Evolutionary conservation across 2,888 invertebrate genomes (phyloP).

Genomic region (Gymnoscelis rufifasciata): DNA sequence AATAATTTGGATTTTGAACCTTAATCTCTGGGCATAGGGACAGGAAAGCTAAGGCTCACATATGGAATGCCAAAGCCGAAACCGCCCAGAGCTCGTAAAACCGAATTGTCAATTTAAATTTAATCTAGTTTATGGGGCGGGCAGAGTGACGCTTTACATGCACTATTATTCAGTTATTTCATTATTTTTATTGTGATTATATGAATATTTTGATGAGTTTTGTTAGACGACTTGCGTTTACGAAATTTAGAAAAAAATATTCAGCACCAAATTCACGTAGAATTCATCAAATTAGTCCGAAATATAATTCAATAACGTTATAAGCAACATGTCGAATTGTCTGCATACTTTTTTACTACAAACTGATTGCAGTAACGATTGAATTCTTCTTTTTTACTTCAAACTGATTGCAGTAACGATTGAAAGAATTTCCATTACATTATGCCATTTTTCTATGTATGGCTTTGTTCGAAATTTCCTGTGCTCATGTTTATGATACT

Average conservation of each 20-base stretch:
- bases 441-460: too few species aligned
- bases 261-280: too few species aligned
- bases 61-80: constrained; percentile 34
- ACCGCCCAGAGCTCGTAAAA: constrained; percentile 56
- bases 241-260: background rate
- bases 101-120: constrained; percentile 73
- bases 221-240: background rate
- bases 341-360: too few species aligned
- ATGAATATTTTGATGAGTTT: constrained; percentile 3
- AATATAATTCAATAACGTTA: too few species aligned
- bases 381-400: too few species aligned
- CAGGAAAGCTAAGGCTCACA: constrained; percentile 13
- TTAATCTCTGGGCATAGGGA: constrained; percentile 7
- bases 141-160: constrained; percentile 48
- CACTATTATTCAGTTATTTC: constrained; percentile 51
- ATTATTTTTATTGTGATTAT: constrained; percentile 45
- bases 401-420: too few species aligned
- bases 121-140: constrained; percentile 66
- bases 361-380: too few species aligned
- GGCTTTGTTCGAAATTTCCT: too few species aligned
- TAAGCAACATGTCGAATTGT: too few species aligned
- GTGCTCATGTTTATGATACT: background rate
- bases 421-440: too few species aligned
- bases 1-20: constrained; percentile 11
- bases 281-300: too few species aligned